Evolutionary conservation across 2,888 invertebrate species (phyloP), one percentile per base, ranked within the genome.

Genomic region (Tinea trinotella): DNA sequence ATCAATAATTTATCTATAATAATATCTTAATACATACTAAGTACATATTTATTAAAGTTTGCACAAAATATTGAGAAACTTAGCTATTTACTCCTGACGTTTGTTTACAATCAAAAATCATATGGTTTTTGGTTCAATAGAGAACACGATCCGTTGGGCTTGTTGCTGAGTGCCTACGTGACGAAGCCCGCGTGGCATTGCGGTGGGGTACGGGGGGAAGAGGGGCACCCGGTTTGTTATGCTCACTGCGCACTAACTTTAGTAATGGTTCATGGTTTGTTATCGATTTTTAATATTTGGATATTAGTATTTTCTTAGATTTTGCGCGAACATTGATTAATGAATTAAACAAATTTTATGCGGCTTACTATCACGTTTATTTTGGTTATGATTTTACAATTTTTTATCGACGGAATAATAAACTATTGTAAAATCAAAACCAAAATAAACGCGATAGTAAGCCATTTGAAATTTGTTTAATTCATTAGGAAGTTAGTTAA

Each of bases 81-180:
- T 30, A 7, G n/a, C 3, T 40, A 13, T 40, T 40, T 40, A 9
- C 24, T 5, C 18, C 17, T 48, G 10, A 18, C 18, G 18, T 4
- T 9, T 48, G 19, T 48, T 48, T 48, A 18, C 48, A 18, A 48
- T 48, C 48, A 48, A 48, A 48, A 48, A 48, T 48, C 48, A 18
- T 48, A 46, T 46, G 46, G 15, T 48, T 18, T 40, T 18, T 12
- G 18, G 48, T 48, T n/a, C 17, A 15, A 17, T 40, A 40, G 15
- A 15, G 40, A 46, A 17, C 46, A 46, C 46, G 46, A 17, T 3
- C 2, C 18, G 46, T 10, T 10, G 15, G 18, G 6, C 36, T 46
- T 53, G 48, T 36, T 54, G 52, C 56, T 34, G 34, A 49, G 61
- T 77, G 85, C 82, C 83, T 85, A 85, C 85, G 84, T 85, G 84